These are phyloP conservation scores for Sarcophaga rosellei DNA, from an alignment of 2,888 invertebrate species.

Conservation along the genomic window DNA sequence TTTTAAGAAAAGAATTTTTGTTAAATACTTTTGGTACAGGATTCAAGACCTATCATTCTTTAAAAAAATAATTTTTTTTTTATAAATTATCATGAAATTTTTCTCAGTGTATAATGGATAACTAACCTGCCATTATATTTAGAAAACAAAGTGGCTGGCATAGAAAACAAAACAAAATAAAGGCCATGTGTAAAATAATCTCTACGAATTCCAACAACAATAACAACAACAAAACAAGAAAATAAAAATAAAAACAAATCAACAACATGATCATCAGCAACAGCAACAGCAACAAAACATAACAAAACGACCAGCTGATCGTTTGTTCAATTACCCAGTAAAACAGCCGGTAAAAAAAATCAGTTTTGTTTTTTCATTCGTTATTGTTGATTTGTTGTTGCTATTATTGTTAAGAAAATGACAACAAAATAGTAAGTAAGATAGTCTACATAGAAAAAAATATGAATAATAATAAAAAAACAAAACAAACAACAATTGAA, in stretches of 20 bases:
- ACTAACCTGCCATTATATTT: not conserved
- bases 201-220: constrained; percentile 1
- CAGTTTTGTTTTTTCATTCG: too few species aligned
- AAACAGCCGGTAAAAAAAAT: constrained; percentile 39
- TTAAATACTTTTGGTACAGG: too few species aligned
- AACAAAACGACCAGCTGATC: constrained; percentile 59
- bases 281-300: constrained; percentile 9
- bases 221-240: not conserved
- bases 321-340: constrained; percentile 51
- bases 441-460: not conserved
- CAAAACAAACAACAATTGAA: constrained; percentile 9
- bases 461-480: not conserved
- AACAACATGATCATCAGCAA: not conserved
- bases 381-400: not conserved
- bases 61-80: too few species aligned
- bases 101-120: constrained; percentile 8
- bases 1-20: too few species aligned
- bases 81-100: not conserved
- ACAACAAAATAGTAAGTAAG: constrained; percentile 3
- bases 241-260: not conserved
- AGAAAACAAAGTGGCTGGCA: not conserved
- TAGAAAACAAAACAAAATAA: not conserved
- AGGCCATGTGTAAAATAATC: constrained; percentile 9
- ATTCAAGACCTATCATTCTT: too few species aligned
- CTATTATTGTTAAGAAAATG: constrained; percentile 17